phyloP scores from a whole-genome alignment of 2,113 vertebrate genomes.

The Periophthalmus modestus region DNA sequence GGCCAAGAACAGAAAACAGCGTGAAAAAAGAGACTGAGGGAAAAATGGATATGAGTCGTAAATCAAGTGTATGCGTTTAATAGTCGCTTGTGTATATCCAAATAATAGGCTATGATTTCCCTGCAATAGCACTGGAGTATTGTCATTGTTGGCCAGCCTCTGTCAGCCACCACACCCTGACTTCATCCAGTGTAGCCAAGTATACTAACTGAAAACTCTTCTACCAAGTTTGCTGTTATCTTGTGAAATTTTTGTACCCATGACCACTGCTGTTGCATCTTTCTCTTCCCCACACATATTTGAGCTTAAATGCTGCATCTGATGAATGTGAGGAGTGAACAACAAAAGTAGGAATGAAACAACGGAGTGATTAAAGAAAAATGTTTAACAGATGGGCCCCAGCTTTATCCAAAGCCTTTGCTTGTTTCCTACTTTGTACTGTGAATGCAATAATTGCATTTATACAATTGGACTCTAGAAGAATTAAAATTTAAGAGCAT shows the following conservation, averaged over 20 bases:
- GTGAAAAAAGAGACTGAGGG: conserved; percentile 7
- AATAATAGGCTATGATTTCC: conserved; percentile 22
- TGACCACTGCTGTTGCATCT: conserved; percentile 8
- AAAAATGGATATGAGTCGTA: conserved; percentile 28
- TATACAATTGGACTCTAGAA: background rate
- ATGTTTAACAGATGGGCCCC: conserved; percentile 78
- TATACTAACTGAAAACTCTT: conserved; percentile 32
- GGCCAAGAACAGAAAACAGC: conserved; percentile 28
- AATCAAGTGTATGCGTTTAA: conserved; percentile 40
- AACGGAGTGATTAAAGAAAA: conserved; percentile 75
- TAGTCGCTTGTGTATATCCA: conserved; percentile 11
- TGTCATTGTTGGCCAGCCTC: conserved; percentile 63
- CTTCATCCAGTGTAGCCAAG: conserved; percentile 47
- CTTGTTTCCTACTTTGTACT: conserved; percentile 36
- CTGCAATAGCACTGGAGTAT: conserved; percentile 43
- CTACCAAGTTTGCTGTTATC: background rate
- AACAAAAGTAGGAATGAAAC: conserved; percentile 71
- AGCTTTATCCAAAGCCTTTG: conserved; percentile 59
- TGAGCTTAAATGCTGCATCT: conserved; percentile 60
- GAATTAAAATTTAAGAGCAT: background rate
- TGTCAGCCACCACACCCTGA: conserved; percentile 66
- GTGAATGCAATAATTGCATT: background rate
- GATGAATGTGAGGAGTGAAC: conserved; percentile 63
- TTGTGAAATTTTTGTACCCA: conserved; percentile 2
- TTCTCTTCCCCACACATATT: conserved; percentile 52